Base-by-base conservation (phyloP, 2,797 vertebrate species). In the Brachyalestes nurse region DNA sequence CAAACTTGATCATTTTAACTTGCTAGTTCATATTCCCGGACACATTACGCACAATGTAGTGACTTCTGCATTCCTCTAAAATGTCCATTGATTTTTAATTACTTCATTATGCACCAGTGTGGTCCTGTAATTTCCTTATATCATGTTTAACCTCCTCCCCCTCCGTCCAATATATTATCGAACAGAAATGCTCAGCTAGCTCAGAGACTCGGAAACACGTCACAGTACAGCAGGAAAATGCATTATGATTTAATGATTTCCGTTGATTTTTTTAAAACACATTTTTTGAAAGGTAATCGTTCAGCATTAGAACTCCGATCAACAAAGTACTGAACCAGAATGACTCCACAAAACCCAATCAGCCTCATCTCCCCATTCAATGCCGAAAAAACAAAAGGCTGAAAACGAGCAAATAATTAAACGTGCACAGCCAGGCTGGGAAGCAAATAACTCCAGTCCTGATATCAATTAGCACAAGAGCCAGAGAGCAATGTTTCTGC, bases 351-450 rank as follows among this genome's bases (percentile, higher is more conserved):
- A 66, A 75, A 49, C 55, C 47, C 38, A 91, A 88, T 85, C 91
- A 90, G 88, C 89, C 88, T 85, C 73, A 1, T 8, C 83, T 91
- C 90, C 87, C 73, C 61, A 21, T 38, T 58, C 42, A 49, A 19
- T 49, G 17, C 40, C 40, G 19, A 10, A 34, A 62, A 81, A 21
- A 82, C 73, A 82, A 78, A 80, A 82, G 80, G 72, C 65, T 53
- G 17, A 45, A 81, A 83, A 77, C 42, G 2, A 62, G 61, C 61
- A 10, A 86, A 86, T 85, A 86, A 90, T 90, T 85, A 88, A 89
- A 85, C 81, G 55, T 70, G 83, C 87, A 87, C 75, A 83, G 77
- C 76, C 83, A 77, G 61, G 80, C 77, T 74, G 57, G 19, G 45
- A 58, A 67, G 45, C 82, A 81, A 25, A 80, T 79, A 53, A 67